phyloP scores from a whole-genome alignment of 2,113 vertebrate genomes.

The Pongo pygmaeus region DNA sequence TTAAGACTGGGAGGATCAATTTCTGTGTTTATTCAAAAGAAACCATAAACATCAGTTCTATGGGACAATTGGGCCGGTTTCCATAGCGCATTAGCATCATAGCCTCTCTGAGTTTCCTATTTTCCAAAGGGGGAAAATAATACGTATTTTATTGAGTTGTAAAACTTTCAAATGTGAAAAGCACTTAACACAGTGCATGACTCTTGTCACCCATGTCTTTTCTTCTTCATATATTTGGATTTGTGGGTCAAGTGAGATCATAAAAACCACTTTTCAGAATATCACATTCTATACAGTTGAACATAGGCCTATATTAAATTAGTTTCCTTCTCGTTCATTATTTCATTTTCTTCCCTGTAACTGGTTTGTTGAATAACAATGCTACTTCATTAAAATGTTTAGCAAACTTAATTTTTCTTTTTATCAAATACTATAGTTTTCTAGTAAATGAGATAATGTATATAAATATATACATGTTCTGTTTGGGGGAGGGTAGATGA shows the following conservation, averaged over 20 bases:
- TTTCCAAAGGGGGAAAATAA: not conserved
- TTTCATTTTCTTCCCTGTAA: not conserved
- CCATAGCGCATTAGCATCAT: not conserved
- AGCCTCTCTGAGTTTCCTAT: not conserved
- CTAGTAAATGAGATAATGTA: not conserved
- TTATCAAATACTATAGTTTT: not conserved
- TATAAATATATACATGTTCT: not conserved
- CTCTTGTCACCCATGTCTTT: not conserved
- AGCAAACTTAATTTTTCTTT: slow-evolving; percentile 14
- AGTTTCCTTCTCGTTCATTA: not conserved
- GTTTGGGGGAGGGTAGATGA: not conserved
- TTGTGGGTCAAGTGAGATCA: not conserved
- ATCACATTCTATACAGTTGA: not conserved
- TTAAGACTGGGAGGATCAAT: no score
- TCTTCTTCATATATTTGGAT: not conserved
- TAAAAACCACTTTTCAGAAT: not conserved
- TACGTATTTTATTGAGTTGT: not conserved
- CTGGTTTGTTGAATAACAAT: not conserved
- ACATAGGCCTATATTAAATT: not conserved
- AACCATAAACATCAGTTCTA: no score
- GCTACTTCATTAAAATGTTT: slow-evolving; percentile 3
- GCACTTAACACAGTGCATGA: not conserved
- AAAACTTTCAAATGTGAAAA: slow-evolving; percentile 1
- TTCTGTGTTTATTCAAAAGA: no score
- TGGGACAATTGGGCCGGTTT: no score